Percentiles rank a stretch among this genome's conserved stretches.
phyloP scores from a whole-genome alignment of 2,888 invertebrate species.

The Eristalis arbustorum region DNA sequence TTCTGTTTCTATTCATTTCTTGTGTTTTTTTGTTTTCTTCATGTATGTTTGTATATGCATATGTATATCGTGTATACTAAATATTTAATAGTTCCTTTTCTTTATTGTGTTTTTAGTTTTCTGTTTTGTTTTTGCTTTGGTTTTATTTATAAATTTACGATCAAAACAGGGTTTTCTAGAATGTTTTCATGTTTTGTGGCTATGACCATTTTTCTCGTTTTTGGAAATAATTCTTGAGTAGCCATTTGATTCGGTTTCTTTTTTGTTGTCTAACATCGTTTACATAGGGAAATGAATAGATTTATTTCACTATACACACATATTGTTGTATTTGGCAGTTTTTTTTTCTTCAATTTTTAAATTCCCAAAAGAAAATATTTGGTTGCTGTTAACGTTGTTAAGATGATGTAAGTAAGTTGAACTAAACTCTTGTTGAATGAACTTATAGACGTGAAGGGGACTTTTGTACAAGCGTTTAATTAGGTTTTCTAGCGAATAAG shows the following conservation, averaged over 20 bases:
- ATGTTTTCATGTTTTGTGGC: constrained; percentile 1
- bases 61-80: constrained; percentile 20
- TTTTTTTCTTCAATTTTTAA: constrained; percentile 5
- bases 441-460: neutral
- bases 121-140: neutral
- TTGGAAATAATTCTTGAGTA: constrained; percentile 31
- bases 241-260: constrained; percentile 3
- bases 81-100: constrained; percentile 20
- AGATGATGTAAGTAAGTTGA: neutral
- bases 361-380: neutral
- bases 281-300: constrained; percentile 22
- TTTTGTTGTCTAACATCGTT: constrained; percentile 1
- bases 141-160: constrained; percentile 7
- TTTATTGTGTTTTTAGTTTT: neutral
- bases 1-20: constrained; percentile 63
- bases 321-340: constrained; percentile 67
- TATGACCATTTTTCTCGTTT: constrained; percentile 1
- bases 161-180: constrained; percentile 22
- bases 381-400: neutral
- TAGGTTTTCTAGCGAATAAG: no score
- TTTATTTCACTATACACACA: constrained; percentile 38
- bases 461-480: no score
- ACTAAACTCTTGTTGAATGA: neutral
- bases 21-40: constrained; percentile 51
- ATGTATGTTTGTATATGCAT: constrained; percentile 29